Base-by-base conservation (phyloP, 2,797 vertebrate genomes). In the Alcedo quadribrachys region DNA sequence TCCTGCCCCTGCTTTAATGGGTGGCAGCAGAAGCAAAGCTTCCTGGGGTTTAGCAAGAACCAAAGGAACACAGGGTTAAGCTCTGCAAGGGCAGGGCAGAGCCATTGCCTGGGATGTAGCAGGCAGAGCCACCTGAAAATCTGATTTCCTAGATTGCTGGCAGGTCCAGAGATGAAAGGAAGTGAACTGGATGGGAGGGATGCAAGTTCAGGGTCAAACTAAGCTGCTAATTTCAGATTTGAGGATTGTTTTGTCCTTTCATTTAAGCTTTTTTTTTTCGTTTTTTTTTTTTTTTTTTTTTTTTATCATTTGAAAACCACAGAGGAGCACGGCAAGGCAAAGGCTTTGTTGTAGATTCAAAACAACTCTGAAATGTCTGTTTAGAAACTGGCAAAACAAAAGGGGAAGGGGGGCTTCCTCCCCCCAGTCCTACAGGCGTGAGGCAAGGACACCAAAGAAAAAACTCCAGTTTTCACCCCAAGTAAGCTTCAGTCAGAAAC, bases 331-430 rank as follows among this genome's bases (percentile, higher is more conserved):
- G 0, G 53, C 33, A 50, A 87, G 33, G 30, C 1, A 0, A 93
- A 50, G 15, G 40, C 65, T 92, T 85, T 87, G 90, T 15, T 70
- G 69, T 54, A 82, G 90, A 54, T 60, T 54, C 32, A 82, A 79
- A 85, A 55, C 65, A 82, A 48, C 42, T 57, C 65, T 15, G 25
- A 82, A 60, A 79, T 10, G 27, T 68, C 65, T 71, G 53, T 58
- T 92, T 77, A 77, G 81, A 93, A 85, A 89, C 1, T 28, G 8
- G 57, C 37, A 54, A 80, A 92, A 94, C 75, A 74, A 85, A 95
- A 89, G 42, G 48, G 50, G 35, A 81, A 71, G 35, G 25, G 33
- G 33, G 24, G 30, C 28, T 74, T 84, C 65, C 81, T 81, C 25
- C 21, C 46, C 35, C 12, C 3, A 20, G 20, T 60, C 42, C 71